Conservation (phyloP, 2,113 vertebrate species). For the Sisor rabdophorus region DNA sequence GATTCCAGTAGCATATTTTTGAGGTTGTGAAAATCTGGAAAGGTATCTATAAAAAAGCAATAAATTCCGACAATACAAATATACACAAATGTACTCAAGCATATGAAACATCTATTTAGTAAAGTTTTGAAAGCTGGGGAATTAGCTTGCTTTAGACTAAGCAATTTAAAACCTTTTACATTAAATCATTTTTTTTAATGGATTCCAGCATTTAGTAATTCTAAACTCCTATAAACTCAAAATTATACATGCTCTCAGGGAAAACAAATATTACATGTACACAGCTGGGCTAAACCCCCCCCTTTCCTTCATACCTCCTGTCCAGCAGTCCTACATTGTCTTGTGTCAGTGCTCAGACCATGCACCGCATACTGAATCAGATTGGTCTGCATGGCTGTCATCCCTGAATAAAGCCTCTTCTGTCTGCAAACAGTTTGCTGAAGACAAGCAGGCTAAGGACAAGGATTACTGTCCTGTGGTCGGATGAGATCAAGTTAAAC, state of each 20-base stretch:
- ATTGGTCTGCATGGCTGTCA: too few relatives aligned
- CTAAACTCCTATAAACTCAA: conserved; percentile 16
- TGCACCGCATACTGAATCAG: conserved; percentile 14
- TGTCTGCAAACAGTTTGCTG: conserved; percentile 15
- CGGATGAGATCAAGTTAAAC: too few relatives aligned
- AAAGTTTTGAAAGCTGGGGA: too few relatives aligned
- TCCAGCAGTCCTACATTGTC: conserved; percentile 34
- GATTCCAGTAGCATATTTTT: not conserved
- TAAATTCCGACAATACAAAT: too few relatives aligned
- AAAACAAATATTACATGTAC: conserved; percentile 47
- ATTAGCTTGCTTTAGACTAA: not conserved
- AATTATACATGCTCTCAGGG: conserved; percentile 31
- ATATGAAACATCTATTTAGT: not conserved
- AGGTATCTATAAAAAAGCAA: not conserved
- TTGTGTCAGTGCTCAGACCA: conserved; percentile 41
- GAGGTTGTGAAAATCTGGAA: not conserved
- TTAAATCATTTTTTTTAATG: not conserved
- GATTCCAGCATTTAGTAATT: conserved; percentile 53
- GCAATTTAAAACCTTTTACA: not conserved
- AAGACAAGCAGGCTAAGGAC: too few relatives aligned
- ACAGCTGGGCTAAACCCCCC: conserved; percentile 55
- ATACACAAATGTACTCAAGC: not conserved
- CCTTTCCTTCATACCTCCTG: conserved; percentile 57
- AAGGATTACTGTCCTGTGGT: too few relatives aligned
- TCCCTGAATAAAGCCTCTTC: too few relatives aligned